Conservation (phyloP, 2,797 vertebrate species). For the Urophycis tenuis region DNA sequence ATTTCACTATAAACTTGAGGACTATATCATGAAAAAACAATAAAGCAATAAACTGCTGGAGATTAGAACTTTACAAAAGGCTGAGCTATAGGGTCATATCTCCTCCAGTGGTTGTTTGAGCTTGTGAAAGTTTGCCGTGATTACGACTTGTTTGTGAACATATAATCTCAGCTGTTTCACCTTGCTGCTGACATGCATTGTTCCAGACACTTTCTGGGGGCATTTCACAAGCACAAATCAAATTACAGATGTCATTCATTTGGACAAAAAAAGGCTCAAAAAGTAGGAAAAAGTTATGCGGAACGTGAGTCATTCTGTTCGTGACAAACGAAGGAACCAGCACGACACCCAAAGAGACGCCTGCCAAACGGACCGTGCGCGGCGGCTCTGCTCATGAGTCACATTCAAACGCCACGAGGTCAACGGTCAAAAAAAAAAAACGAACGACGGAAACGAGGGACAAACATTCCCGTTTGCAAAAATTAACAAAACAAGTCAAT, state of each 20-base stretch:
- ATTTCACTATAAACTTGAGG: background rate
- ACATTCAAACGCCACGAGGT: background rate
- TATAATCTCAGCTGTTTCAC: constrained; percentile 45
- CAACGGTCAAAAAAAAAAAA: too few species aligned
- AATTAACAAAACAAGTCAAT: background rate
- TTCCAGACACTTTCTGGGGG: constrained; percentile 34
- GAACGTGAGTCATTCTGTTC: background rate
- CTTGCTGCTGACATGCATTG: constrained; percentile 45
- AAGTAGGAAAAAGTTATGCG: background rate
- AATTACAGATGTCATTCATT: constrained; percentile 26
- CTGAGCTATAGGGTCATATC: background rate
- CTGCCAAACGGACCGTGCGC: background rate
- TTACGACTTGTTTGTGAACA: constrained; percentile 44
- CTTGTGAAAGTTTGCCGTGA: constrained; percentile 10
- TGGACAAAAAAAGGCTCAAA: constrained; percentile 32
- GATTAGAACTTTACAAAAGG: constrained; percentile 16
- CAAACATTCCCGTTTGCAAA: background rate
- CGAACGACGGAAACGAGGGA: background rate
- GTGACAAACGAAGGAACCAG: background rate
- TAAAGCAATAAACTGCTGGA: background rate
- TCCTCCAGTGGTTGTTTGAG: constrained; percentile 18
- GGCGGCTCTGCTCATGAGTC: background rate
- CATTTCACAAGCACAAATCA: constrained; percentile 35
- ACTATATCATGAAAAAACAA: background rate
- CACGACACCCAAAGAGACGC: background rate